Evolutionary conservation across 2,888 invertebrate genomes (phyloP), one percentile per base, ranked within the genome.

Genomic region (Aphidius colemani): DNA sequence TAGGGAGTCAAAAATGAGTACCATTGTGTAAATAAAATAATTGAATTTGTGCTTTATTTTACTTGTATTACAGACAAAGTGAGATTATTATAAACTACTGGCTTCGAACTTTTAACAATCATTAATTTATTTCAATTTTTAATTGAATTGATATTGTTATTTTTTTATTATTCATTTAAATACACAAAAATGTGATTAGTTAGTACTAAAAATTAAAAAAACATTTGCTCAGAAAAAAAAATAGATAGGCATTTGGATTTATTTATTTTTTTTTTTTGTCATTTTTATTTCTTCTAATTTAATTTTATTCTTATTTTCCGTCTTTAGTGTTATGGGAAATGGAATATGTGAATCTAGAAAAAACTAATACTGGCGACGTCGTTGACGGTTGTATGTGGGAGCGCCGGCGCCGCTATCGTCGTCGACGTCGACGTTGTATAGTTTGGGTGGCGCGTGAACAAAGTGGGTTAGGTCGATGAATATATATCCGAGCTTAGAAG

Each of bases 401-500:
- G 63, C 66, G 59, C 64, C 63, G 66, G 66, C 69, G 70, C 69
- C 62, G 60, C 67, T 1, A 60, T 66, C 66, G 61, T 56, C 56
- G 51, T 53, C 59, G 62, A 53, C 59, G 56, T 59, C 57, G 66
- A 69, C 70, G 69, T 30, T 30, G 30, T 30, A 30, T 30, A 30
- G 30, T 30, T 30, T 30, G 30, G 30, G 30, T 30, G 30, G 30
- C 5, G 30, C 4, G 30, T 30, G 30, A 30, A 72, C 71, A 70
- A 78, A 78, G 77, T 78, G 76, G 78, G 78, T 78, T 78, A 78
- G 78, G 78, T 78, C 78, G 78, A 78, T 77, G 78, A 75, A 77
- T 72, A 78, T 73, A 75, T 30, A 5, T 30, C 3, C 30, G 5
- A 30, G 30, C 30, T 30, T 5, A 30, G 4, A 30, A 30, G 30